These are phyloP conservation scores for Papilio machaon DNA, from an alignment of 1,140 invertebrate genomes.

Conservation along the genomic window DNA sequence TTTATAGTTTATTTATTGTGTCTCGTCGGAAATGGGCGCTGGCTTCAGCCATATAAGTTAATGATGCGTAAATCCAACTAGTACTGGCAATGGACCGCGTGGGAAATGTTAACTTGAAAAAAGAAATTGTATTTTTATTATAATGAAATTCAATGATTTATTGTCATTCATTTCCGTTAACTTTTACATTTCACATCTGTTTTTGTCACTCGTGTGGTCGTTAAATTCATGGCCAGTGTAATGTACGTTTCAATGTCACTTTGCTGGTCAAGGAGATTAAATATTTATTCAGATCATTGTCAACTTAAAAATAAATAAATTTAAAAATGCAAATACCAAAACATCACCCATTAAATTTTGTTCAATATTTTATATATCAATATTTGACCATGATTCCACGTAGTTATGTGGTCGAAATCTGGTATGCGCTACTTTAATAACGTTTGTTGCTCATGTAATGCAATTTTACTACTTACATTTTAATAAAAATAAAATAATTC, in stretches of 20 bases:
- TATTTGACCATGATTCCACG: too few species aligned
- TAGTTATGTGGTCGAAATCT: too few species aligned
- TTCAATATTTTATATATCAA: too few species aligned
- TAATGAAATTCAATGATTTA: constrained; percentile 30
- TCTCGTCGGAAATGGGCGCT: constrained; percentile 67
- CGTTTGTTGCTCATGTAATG: too few species aligned
- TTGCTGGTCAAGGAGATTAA: not conserved
- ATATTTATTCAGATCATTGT: constrained; percentile 13
- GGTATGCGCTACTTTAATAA: too few species aligned
- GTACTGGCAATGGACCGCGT: constrained; percentile 61
- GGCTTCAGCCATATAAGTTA: constrained; percentile 50
- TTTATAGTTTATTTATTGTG: constrained; percentile 56
- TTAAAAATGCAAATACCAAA: not conserved
- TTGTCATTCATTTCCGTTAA: constrained; percentile 7
- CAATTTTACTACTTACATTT: too few species aligned
- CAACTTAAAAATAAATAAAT: not conserved
- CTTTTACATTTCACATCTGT: constrained; percentile 17
- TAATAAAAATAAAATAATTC: too few species aligned
- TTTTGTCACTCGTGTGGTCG: not conserved
- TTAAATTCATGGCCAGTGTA: not conserved
- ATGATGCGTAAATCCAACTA: constrained; percentile 63
- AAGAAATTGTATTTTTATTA: constrained; percentile 44
- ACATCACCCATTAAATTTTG: too few species aligned
- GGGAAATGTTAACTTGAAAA: constrained; percentile 57
- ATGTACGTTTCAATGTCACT: not conserved